Conservation (phyloP, 2,888 invertebrate species). For the Lumbricus terrestris region DNA sequence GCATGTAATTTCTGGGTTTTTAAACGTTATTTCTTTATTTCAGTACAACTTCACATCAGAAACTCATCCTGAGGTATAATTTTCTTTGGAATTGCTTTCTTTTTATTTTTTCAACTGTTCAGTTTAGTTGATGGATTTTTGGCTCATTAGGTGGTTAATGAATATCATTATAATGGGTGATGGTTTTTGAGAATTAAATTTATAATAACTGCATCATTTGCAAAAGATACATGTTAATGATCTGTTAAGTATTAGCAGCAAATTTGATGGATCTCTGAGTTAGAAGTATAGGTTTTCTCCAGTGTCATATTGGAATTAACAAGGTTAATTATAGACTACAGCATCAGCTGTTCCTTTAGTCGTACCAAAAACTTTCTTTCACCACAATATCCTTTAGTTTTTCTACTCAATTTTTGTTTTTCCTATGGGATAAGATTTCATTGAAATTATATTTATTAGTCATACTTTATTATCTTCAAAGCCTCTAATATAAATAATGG, state of each 20-base stretch:
- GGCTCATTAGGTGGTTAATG: not conserved
- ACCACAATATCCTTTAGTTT: not conserved
- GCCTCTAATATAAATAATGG: no score
- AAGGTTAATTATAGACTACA: not conserved
- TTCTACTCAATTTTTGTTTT: not conserved
- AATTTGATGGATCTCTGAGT: not conserved
- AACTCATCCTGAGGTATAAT: not conserved
- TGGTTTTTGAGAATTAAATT: no score
- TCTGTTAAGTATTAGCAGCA: no score
- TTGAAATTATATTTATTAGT: no score
- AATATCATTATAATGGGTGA: not conserved
- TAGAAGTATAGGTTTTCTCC: not conserved
- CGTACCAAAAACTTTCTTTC: not conserved
- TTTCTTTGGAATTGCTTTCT: not conserved
- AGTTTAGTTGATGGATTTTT: not conserved
- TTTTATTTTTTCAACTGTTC: not conserved
- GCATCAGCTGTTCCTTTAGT: not conserved
- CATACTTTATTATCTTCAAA: no score
- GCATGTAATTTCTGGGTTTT: not conserved
- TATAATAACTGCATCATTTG: no score
- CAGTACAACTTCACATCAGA: slow-evolving; percentile 3
- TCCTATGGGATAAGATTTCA: not conserved
- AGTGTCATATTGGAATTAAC: not conserved
- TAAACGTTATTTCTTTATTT: not conserved
- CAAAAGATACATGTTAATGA: no score